These are phyloP conservation scores for Lepetodrilus schrolli DNA, from an alignment of 2,888 invertebrate species.

Conservation along the genomic window DNA sequence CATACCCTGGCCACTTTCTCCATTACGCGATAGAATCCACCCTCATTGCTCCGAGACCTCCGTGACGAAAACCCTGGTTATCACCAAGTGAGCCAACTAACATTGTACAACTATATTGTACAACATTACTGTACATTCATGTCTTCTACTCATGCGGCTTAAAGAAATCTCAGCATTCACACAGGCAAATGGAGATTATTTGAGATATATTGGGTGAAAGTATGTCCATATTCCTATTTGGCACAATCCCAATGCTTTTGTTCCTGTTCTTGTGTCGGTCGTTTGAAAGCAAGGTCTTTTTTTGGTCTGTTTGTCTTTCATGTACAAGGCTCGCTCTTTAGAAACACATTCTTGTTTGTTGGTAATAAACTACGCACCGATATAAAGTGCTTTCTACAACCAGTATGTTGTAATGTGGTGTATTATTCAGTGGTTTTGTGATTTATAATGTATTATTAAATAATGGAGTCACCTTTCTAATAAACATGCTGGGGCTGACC, in stretches of 20 bases:
- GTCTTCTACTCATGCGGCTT: background rate
- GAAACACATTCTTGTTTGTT: too few relatives aligned
- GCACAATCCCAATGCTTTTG: background rate
- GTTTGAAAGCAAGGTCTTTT: background rate
- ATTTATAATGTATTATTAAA: too few relatives aligned
- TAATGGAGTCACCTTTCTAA: too few relatives aligned
- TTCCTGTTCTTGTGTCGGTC: background rate
- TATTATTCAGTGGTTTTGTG: too few relatives aligned
- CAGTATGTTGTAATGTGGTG: too few relatives aligned
- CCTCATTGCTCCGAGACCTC: background rate
- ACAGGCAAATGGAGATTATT: slow-evolving; percentile 8
- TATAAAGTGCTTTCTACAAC: too few relatives aligned
- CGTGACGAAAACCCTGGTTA: background rate
- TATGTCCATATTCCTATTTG: background rate
- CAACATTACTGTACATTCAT: background rate
- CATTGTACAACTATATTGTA: background rate
- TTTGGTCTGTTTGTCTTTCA: background rate
- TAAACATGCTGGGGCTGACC: too few relatives aligned
- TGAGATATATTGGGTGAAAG: background rate
- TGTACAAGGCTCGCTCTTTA: background rate
- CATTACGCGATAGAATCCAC: background rate
- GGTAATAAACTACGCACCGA: too few relatives aligned
- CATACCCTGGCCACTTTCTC: background rate
- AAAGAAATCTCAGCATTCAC: background rate
- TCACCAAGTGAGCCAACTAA: background rate